Conservation (phyloP, 1,140 invertebrate genomes). For the Augochlora pura region DNA sequence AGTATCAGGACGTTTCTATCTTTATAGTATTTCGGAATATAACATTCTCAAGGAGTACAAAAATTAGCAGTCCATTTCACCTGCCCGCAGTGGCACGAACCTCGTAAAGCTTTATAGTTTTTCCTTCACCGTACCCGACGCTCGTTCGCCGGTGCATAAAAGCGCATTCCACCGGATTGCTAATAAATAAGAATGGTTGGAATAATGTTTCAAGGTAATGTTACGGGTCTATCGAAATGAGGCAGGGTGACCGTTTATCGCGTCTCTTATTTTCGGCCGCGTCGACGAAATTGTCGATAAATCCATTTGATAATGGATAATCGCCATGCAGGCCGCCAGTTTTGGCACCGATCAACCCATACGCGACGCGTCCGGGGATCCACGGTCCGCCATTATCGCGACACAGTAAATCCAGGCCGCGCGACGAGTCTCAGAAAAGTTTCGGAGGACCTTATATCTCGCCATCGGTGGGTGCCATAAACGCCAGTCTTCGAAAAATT, state of each 20-base stretch:
- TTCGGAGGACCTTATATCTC: background rate
- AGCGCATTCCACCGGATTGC: too few relatives aligned
- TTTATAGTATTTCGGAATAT: too few relatives aligned
- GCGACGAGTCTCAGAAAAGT: background rate
- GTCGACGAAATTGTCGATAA: background rate
- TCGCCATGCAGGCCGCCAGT: background rate
- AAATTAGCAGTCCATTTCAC: too few relatives aligned
- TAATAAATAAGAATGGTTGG: too few relatives aligned
- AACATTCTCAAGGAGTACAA: too few relatives aligned
- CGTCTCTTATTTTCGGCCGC: background rate
- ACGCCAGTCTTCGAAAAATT: background rate
- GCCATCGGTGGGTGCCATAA: background rate
- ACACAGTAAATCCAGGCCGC: background rate
- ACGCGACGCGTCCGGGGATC: background rate
- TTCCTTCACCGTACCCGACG: too few relatives aligned
- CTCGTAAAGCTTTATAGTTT: too few relatives aligned
- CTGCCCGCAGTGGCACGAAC: too few relatives aligned
- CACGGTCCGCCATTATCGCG: background rate
- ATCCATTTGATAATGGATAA: background rate
- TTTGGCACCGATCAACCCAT: background rate
- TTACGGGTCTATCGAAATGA: too few relatives aligned
- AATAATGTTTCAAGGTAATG: too few relatives aligned
- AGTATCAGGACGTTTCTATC: too few relatives aligned
- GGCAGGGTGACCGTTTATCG: background rate
- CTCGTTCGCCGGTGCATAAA: too few relatives aligned